Base-by-base conservation (phyloP, 1,140 invertebrate species). In the Solen grandis region DNA sequence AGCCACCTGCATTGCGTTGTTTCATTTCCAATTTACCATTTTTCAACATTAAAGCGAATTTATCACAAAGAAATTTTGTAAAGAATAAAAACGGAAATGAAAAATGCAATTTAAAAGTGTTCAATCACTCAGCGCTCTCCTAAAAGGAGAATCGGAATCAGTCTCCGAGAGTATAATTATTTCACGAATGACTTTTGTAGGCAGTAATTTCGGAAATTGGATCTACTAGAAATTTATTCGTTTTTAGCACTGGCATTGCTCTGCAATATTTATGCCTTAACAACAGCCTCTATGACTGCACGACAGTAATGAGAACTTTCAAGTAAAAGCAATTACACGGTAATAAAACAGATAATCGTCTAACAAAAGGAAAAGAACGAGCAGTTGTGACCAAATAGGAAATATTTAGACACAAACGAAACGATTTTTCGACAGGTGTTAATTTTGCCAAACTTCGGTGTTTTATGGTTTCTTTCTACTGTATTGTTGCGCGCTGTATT, bases 371-470 rank as follows among this genome's bases (percentile, higher is more conserved):
- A n/a, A 57, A 16, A 55, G 57, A 70, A 57, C 46, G n/a, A 70
- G 29, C 13, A 54, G 68, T 70, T 70, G n/a, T 27, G 19, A 27
- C 27, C 22, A 31, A 70, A 54, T 5, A 33, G 27, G 68, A 35
- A 55, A 55, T 70, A 70, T 70, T 70, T 70, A 70, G 68, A 54
- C 68, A 70, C 29, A 25, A 33, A 5, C 38, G 68, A 57, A 70
- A 55, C 50, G 55, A 52, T 70, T 70, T 70, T 70, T 52, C 19
- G 68, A 70, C 68, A 70, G 68, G 68, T 70, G 68, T 70, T 70
- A 70, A 70, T 70, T 70, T 70, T 31, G 41, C 29, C 68, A 70
- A 50, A 52, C 57, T 57, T 57, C 31, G 8, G 29, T 55, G 50
- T 55, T 70, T 70, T 70, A 70, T 35, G 68, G 57, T 27, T 57